Percentiles rank a stretch among this genome's conserved stretches.
Evolutionary conservation across 2,888 invertebrate species (phyloP).

Genomic region (Dichetophora obliterata): DNA sequence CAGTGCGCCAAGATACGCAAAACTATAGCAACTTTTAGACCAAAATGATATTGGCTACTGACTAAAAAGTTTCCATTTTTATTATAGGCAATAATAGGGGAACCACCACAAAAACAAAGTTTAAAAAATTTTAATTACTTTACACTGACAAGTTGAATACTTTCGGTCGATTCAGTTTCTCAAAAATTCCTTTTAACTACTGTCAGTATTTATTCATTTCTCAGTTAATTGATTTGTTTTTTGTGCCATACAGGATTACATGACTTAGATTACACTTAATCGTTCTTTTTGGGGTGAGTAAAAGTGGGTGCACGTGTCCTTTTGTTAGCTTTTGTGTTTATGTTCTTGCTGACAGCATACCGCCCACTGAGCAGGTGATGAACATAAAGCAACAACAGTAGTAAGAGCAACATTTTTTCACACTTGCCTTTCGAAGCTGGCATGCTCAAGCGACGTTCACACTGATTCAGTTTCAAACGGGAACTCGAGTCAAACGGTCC

Average conservation of each 20-base stretch:
- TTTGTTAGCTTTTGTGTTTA: constrained; percentile 25
- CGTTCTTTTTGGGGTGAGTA: constrained; percentile 42
- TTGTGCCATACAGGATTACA: constrained; percentile 68
- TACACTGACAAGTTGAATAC: not conserved
- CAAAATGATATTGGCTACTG: too few relatives aligned
- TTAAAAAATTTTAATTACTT: too few relatives aligned
- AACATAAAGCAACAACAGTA: not conserved
- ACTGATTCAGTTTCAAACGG: constrained; percentile 54
- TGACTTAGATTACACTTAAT: constrained; percentile 61
- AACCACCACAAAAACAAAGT: too few relatives aligned
- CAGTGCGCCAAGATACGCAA: too few relatives aligned
- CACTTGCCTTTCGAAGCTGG: not conserved
- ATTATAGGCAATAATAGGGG: too few relatives aligned
- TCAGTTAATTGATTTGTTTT: constrained; percentile 69
- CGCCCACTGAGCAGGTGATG: constrained; percentile 62
- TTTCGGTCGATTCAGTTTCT: not conserved
- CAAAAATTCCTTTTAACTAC: not conserved
- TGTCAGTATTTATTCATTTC: not conserved
- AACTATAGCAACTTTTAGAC: too few relatives aligned
- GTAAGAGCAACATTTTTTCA: not conserved
- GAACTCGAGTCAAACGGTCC: constrained; percentile 51
- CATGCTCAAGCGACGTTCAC: not conserved
- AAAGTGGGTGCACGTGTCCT: constrained; percentile 60
- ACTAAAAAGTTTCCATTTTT: too few relatives aligned
- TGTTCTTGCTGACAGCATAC: constrained; percentile 47